Evolutionary conservation across 2,888 invertebrate species (phyloP), one percentile per base, ranked within the genome.

Genomic region (Hymenopus coronatus): DNA sequence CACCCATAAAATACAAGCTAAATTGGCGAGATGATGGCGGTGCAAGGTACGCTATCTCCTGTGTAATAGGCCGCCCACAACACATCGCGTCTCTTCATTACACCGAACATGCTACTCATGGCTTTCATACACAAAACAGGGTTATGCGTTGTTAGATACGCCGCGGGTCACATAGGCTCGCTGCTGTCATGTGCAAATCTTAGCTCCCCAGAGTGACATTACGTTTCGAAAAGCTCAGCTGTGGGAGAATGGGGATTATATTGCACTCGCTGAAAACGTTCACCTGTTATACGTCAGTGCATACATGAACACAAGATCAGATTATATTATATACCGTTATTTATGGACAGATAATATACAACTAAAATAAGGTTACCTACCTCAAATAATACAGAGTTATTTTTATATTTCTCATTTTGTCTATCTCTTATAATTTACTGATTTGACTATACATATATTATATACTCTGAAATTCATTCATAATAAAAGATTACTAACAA

Each of bases 1-100:
- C 86, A 81, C 81, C 86, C 86, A 86, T 54, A 86, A 86, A 86
- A 86, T 86, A 54, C 86, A 86, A 81, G 70, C 54, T 86, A 86
- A 86, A 86, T 86, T 86, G 86, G 86, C 86, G 28, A 81, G 70
- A 86, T 86, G 86, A 86, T 81, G 30, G 81, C 70, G 81, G 28
- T 28, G 83, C 27, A 83, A 83, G 83, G 28, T 14, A n/a, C 40
- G 85, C 85, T n/a, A 27, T 85, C 27, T 85, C 27, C n/a, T 28
- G 27, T 85, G 40, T 85, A 85, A 85, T 70, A 70, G 54, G 54
- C 54, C 20, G 54, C 54, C 54, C 54, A 70, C 54, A 70, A 70
- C 54, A 70, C 54, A 70, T 15, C 54, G 54, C 28, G 6, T 8
- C 85, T 85, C 85, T 85, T 40, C 85, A 85, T 85, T 85, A 85